phyloP scores from a whole-genome alignment of 2,113 vertebrate species.

The Scortum barcoo region DNA sequence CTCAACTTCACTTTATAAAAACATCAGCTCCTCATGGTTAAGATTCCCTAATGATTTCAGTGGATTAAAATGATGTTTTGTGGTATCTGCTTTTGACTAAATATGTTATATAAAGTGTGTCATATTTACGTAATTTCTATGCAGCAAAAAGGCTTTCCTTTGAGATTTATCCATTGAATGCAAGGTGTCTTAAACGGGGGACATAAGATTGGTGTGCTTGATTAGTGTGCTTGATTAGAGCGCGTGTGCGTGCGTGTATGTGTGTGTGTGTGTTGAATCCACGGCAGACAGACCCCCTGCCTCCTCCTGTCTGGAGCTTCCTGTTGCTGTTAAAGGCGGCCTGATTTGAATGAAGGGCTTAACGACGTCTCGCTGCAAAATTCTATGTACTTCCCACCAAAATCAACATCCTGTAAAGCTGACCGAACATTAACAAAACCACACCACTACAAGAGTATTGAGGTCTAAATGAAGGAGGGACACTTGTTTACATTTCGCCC shows the following conservation, averaged over 20 bases:
- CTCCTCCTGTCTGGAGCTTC: slow-evolving; percentile 65
- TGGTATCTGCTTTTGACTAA: neutral
- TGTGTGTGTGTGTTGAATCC: neutral
- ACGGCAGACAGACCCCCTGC: slow-evolving; percentile 38
- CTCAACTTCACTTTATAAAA: neutral
- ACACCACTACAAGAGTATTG: rapidly evolving
- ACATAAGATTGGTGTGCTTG: too few relatives aligned
- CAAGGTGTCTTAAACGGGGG: neutral
- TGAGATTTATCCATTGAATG: neutral
- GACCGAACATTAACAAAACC: rapidly evolving
- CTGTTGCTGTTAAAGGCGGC: slow-evolving; percentile 75
- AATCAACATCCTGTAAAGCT: neutral
- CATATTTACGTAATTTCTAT: too few relatives aligned
- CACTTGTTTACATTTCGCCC: slow-evolving; percentile 29
- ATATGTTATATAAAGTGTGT: too few relatives aligned
- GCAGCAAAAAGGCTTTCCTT: neutral
- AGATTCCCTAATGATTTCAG: neutral
- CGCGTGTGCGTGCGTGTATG: neutral
- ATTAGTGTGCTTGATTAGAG: neutral
- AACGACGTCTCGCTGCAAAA: slow-evolving; percentile 13
- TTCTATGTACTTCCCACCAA: neutral
- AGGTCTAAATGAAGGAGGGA: neutral
- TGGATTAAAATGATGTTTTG: neutral
- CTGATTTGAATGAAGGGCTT: slow-evolving; percentile 77
- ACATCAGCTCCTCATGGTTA: neutral